Percentiles rank a stretch among this genome's conserved stretches.
These are phyloP conservation scores for Erpobdella octoculata DNA, from an alignment of 2,888 invertebrate genomes.

Conservation along the genomic window DNA sequence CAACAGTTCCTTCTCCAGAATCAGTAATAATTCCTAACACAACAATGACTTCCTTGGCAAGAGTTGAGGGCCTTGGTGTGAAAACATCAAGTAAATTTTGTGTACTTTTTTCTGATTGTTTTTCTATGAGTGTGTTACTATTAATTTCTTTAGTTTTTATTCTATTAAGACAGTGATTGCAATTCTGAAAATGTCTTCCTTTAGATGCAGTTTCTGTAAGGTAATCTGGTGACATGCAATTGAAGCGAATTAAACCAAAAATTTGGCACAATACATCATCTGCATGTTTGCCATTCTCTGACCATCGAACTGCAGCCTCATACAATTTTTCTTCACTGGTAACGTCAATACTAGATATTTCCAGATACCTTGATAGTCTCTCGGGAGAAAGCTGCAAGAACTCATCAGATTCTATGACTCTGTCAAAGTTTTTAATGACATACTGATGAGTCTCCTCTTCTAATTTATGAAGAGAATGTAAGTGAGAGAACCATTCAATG, in stretches of 20 bases:
- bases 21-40: constrained; percentile 40
- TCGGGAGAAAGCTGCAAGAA: constrained; percentile 46
- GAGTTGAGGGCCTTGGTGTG: constrained; percentile 49
- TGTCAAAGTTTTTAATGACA: constrained; percentile 48
- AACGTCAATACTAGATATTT: constrained; percentile 49
- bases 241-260: constrained; percentile 14
- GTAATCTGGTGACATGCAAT: constrained; percentile 9
- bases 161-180: background rate
- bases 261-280: constrained; percentile 13
- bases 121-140: background rate
- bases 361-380: constrained; percentile 43
- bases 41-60: constrained; percentile 50
- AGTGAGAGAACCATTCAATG: constrained; percentile 49
- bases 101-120: background rate
- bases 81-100: constrained; percentile 24
- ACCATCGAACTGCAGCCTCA: constrained; percentile 48
- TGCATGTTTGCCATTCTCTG: constrained; percentile 35
- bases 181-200: background rate
- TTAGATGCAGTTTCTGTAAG: constrained; percentile 6
- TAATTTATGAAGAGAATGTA: constrained; percentile 46
- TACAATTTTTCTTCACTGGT: constrained; percentile 48
- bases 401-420: constrained; percentile 47
- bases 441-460: constrained; percentile 45
- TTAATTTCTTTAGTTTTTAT: background rate
- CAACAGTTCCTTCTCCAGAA: constrained; percentile 35